A percentile compares a stretch with the other conserved stretches of the same genome.
phyloP scores from a whole-genome alignment of 2,113 vertebrate species.

The Pluvianellus socialis region DNA sequence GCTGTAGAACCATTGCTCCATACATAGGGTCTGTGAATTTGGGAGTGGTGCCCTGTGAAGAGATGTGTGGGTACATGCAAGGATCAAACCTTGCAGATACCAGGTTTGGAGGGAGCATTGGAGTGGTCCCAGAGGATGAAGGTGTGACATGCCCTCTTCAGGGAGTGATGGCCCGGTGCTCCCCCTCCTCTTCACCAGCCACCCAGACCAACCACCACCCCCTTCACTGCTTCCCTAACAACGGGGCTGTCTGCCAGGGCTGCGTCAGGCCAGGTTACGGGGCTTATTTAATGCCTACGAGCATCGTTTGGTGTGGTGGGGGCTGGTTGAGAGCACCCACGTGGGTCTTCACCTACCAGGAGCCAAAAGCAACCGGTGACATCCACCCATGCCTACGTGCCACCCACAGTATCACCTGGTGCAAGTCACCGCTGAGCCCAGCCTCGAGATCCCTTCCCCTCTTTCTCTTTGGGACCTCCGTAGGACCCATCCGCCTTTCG shows the following conservation, averaged over 20 bases:
- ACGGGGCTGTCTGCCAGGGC: not conserved
- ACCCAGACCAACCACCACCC: not conserved
- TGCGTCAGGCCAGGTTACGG: accelerated
- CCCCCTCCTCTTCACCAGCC: not conserved
- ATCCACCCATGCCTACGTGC: accelerated
- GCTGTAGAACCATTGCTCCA: not conserved
- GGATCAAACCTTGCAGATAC: not conserved
- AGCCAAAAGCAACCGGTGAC: not conserved
- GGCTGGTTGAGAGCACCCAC: not conserved
- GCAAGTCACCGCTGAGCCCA: not conserved
- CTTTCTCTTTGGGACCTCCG: too few relatives aligned
- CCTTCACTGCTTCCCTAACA: not conserved
- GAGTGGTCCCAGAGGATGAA: not conserved
- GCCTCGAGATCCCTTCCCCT: not conserved
- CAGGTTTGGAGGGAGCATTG: not conserved
- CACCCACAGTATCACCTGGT: not conserved
- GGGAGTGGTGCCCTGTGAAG: not conserved
- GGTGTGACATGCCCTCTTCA: not conserved
- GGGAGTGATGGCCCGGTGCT: not conserved
- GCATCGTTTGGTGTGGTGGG: accelerated
- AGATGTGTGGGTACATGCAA: too few relatives aligned
- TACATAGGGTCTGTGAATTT: accelerated
- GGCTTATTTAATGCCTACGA: not conserved
- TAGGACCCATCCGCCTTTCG: not conserved
- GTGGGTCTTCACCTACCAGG: accelerated